phyloP scores from a whole-genome alignment of 2,113 vertebrate species.

The Gadus macrocephalus region DNA sequence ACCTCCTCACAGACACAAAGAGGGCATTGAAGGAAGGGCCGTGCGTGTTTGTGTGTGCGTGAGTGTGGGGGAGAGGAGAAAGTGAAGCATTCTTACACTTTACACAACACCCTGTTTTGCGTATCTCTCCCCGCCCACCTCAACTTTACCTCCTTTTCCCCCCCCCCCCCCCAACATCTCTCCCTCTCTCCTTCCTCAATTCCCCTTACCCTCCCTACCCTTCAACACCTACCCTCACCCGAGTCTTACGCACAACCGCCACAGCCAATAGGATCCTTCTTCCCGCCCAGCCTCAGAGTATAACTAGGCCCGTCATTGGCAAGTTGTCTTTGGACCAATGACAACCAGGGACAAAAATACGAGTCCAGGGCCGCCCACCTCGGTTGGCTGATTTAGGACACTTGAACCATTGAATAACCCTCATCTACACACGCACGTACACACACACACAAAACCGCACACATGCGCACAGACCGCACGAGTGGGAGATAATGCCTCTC shows the following conservation, averaged over 20 bases:
- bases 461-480: conserved; percentile 24
- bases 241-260: conserved; percentile 6
- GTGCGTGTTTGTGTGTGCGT: too few species aligned
- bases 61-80: conserved; percentile 16
- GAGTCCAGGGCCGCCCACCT: conserved; percentile 27
- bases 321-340: conserved; percentile 39
- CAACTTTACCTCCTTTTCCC: neutral
- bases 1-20: conserved; percentile 66
- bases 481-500: conserved; percentile 60
- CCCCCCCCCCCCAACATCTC: neutral
- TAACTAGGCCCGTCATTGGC: conserved; percentile 40
- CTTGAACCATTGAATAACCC: conserved; percentile 44
- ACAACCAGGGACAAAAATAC: conserved; percentile 11
- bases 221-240: neutral
- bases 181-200: conserved; percentile 17
- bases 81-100: conserved; percentile 42
- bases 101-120: conserved; percentile 47
- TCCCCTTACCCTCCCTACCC: conserved; percentile 14
- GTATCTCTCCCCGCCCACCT: conserved; percentile 27
- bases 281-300: conserved; percentile 24
- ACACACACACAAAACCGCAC: conserved; percentile 6
- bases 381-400: conserved; percentile 41
- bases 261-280: conserved; percentile 24
- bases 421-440: conserved; percentile 9
- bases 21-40: conserved; percentile 51